Conservation (phyloP, 2,797 vertebrate genomes). For the Tragopan temminckii region DNA sequence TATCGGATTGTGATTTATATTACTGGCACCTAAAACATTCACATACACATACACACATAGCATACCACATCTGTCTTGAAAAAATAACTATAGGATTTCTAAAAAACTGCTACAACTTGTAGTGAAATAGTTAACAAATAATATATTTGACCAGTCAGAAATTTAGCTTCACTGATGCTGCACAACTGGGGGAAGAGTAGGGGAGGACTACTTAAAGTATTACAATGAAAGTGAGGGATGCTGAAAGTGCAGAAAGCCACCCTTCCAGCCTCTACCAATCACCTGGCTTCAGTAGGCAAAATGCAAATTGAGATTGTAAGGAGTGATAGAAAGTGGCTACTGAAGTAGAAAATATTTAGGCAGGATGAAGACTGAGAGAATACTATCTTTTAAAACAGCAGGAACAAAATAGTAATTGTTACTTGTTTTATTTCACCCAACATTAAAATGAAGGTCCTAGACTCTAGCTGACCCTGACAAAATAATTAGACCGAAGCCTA, state of each 20-base stretch:
- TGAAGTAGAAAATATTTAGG: background rate
- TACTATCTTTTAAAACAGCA: background rate
- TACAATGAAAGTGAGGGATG: background rate
- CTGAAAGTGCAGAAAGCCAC: background rate
- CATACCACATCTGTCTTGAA: background rate
- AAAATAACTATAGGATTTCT: background rate
- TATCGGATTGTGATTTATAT: background rate
- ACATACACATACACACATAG: background rate
- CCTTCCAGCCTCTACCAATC: fast-evolving
- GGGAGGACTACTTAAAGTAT: background rate
- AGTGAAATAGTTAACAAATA: background rate
- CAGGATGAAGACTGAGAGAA: background rate
- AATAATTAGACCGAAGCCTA: background rate
- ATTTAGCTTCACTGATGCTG: background rate
- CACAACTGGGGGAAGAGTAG: background rate
- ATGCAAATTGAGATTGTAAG: background rate
- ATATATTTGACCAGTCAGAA: background rate
- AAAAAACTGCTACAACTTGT: background rate
- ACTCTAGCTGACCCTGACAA: background rate
- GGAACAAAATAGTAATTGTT: background rate
- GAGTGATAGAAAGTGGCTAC: background rate
- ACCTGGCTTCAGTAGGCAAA: background rate
- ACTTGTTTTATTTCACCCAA: background rate
- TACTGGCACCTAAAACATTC: background rate
- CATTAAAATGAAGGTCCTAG: background rate